Conservation (phyloP, 2,797 vertebrate genomes). For the Heliangelus exortis region DNA sequence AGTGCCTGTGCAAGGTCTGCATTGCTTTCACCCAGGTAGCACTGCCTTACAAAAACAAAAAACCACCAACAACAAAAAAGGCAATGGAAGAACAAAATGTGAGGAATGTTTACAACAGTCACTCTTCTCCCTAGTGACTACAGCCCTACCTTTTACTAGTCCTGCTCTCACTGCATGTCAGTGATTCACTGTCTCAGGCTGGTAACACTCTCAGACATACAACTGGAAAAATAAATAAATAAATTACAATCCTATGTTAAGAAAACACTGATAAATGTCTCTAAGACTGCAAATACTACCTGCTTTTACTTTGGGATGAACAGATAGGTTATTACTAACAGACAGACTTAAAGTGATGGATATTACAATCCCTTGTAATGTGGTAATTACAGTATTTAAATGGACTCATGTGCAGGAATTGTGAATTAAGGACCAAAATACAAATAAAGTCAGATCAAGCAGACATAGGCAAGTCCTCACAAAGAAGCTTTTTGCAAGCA, state of each 20-base stretch:
- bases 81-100: neutral
- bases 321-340: neutral
- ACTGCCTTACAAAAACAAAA: too few relatives aligned
- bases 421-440: neutral
- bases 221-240: neutral
- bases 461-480: neutral
- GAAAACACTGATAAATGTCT: neutral
- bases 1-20: neutral
- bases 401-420: accelerated
- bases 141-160: neutral
- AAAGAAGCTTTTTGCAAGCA: neutral
- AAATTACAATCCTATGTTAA: neutral
- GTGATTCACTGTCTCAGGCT: neutral
- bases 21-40: neutral
- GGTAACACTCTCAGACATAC: neutral
- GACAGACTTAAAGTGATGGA: neutral
- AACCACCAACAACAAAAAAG: neutral
- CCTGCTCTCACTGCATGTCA: neutral
- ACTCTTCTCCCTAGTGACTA: neutral
- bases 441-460: neutral
- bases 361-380: neutral
- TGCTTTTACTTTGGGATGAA: neutral
- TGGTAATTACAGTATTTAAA: neutral
- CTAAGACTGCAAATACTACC: neutral
- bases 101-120: neutral